Percentiles rank a stretch among this genome's conserved stretches.
These are phyloP conservation scores for Trissolcus basalis DNA, from an alignment of 1,140 invertebrate genomes.

Conservation along the genomic window DNA sequence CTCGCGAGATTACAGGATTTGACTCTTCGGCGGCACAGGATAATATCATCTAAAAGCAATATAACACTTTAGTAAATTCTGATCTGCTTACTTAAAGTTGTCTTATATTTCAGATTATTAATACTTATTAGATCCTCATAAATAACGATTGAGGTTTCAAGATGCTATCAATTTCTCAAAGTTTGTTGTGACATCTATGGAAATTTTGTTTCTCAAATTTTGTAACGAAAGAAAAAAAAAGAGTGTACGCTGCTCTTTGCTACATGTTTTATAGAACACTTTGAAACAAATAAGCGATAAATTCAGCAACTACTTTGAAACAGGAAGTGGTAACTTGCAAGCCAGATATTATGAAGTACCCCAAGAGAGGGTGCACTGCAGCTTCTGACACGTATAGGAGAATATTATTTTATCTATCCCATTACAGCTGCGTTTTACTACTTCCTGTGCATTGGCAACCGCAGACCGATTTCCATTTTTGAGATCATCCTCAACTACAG, in stretches of 20 bases:
- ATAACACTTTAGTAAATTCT: no score
- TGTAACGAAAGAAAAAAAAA: neutral
- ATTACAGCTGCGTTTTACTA: conserved; percentile 34
- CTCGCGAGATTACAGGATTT: conserved; percentile 89
- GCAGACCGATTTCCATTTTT: conserved; percentile 32
- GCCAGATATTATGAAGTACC: conserved; percentile 37
- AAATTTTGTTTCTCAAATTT: no score
- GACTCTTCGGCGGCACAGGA: conserved; percentile 92
- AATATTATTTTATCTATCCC: conserved; percentile 33
- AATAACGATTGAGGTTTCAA: no score
- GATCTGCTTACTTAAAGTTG: no score
- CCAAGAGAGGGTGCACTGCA: conserved; percentile 38
- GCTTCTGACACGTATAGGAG: conserved; percentile 28
- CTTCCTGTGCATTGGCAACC: conserved; percentile 16
- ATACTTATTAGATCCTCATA: no score
- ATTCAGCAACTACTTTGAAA: conserved; percentile 34
- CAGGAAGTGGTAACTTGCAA: conserved; percentile 24
- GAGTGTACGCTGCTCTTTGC: neutral
- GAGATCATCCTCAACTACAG: conserved; percentile 6
- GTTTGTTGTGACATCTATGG: no score
- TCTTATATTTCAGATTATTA: no score
- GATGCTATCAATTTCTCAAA: no score
- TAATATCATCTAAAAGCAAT: conserved; percentile 84
- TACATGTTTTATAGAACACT: conserved; percentile 12
- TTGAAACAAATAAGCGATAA: conserved; percentile 40